phyloP scores from a whole-genome alignment of 2,113 vertebrate species.

The Poeciliopsis retropinna region DNA sequence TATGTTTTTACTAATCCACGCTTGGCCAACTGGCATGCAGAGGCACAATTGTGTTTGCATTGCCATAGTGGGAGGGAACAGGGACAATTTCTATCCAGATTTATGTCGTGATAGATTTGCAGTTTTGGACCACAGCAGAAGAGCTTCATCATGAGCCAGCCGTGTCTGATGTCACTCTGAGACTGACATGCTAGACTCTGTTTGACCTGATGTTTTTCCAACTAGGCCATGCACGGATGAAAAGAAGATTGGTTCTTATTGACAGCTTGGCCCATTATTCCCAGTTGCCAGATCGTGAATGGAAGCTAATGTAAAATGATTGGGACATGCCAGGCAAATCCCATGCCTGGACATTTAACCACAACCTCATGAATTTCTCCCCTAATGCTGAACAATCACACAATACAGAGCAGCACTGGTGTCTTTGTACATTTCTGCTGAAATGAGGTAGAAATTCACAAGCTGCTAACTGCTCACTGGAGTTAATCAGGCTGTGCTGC shows the following conservation, averaged over 20 bases:
- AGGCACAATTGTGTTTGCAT: conserved; percentile 17
- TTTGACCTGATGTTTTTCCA: conserved; percentile 56
- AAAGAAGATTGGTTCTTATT: conserved; percentile 35
- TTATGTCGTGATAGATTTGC: not conserved
- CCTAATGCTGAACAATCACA: conserved; percentile 1
- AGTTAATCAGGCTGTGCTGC: conserved; percentile 30
- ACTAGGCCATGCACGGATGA: conserved; percentile 60
- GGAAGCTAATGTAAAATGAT: conserved; percentile 50
- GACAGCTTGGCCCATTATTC: conserved; percentile 39
- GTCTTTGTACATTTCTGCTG: conserved; percentile 15
- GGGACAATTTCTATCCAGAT: not conserved
- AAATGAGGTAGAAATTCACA: conserved; percentile 18
- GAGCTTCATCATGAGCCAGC: conserved; percentile 6
- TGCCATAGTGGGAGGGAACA: conserved; percentile 1
- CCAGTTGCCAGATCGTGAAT: conserved; percentile 39
- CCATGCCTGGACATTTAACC: conserved; percentile 18
- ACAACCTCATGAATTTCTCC: conserved; percentile 22
- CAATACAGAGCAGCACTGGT: conserved; percentile 14
- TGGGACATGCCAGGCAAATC: conserved; percentile 42
- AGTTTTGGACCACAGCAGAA: not conserved
- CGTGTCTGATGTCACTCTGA: conserved; percentile 12
- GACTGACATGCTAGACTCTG: conserved; percentile 24
- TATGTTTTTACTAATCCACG: conserved; percentile 31
- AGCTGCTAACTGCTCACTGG: conserved; percentile 25
- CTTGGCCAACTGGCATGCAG: not conserved